Base-by-base conservation (phyloP, 1,140 invertebrate species). In the Pararge aegeria region DNA sequence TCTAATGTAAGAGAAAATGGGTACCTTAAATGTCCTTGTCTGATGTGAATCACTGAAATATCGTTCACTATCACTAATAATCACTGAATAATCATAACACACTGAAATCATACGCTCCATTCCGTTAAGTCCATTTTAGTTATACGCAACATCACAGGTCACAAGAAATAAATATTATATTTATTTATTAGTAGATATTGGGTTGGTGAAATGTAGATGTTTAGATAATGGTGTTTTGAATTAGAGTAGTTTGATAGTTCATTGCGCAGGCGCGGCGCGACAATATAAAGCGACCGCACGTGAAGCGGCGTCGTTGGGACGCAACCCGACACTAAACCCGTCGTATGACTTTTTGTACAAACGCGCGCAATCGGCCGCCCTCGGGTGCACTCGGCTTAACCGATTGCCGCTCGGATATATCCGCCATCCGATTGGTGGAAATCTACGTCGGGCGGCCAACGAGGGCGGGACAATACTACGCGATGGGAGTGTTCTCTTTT, bases 311-410 rank as follows among this genome's bases (percentile, higher is more conserved):
- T 75, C 77, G 77, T 75, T 89, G 83, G 83, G 86, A 89, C 82
- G 86, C 83, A 75, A 84, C 83, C 83, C 83, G 83, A 89, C 75
- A 87, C 86, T 89, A 86, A 89, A 87, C 79, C 75, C 78, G 86
- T 87, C 76, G 75, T 83, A 66, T 78, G 73, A 86, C 77, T 89
- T 87, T 89, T 87, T 89, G 86, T 89, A 79, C 81, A 79, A 80
- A 68, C 80, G 79, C 77, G 71, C 72, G 58, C 66, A 56, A 38
- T 83, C 80, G 79, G 79, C 50, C 67, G 61, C 66, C 54, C 60
- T 81, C 81, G 81, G 80, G 50, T 56, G n/a, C 24, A 48, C 40
- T 82, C 81, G 81, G 71, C 50, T 34, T 19, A 61, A 16, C 53
- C 62, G 60, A 57, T 40, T 13, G 19, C 44, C 56, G 57, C 59